Base-by-base conservation (phyloP, 2,113 vertebrate species). In the Pachypanchax playfairii region DNA sequence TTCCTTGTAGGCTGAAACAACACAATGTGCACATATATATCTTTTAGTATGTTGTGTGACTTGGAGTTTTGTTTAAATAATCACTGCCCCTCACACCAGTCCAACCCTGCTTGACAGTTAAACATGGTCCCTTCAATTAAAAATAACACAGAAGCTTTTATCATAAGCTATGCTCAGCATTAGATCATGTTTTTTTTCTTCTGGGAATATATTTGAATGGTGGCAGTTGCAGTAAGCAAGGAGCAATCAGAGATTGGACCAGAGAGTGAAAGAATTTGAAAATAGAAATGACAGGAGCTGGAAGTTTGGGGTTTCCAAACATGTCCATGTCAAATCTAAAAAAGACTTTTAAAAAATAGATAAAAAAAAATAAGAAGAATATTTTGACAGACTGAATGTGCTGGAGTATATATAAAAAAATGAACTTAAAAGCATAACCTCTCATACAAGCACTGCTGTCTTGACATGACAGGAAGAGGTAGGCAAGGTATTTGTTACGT, bases 401-500 rank as follows among this genome's bases (percentile, higher is more conserved):
- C 35, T 22, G 56, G 49, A 28, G 31, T 41, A 63, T 38, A 4
- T 5, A 52, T 38, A 41, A 58, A 70, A 46, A 6, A 17, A 41
- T 38, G 55, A 52, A 38, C 29, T 28, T 42, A 35, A 29, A 5
- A 10, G 1, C 17, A 26, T 17, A 12, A 12, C 2, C 29, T 5
- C 29, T 46, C 26, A 31, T 13, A 55, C 13, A 25, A 38, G 14
- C 29, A 21, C n/a, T 53, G 31, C 55, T 15, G 51, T 48, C 53
- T 28, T 60, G 33, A 67, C 53, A 60, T 43, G 51, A 57, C 67
- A 70, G 66, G 10, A 24, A 28, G 43, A 57, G 52, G 39, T 35
- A 42, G 29, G 22, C 53, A 24, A 51, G 48, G 56, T 55, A 51
- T 72, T 31, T n/a, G 50, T 85, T 72, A 60, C 54, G 39, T 68